These are phyloP conservation scores for Geodia barretti DNA, from an alignment of 37 sponge, comb jelly and placozoan species.

Conservation along the genomic window DNA sequence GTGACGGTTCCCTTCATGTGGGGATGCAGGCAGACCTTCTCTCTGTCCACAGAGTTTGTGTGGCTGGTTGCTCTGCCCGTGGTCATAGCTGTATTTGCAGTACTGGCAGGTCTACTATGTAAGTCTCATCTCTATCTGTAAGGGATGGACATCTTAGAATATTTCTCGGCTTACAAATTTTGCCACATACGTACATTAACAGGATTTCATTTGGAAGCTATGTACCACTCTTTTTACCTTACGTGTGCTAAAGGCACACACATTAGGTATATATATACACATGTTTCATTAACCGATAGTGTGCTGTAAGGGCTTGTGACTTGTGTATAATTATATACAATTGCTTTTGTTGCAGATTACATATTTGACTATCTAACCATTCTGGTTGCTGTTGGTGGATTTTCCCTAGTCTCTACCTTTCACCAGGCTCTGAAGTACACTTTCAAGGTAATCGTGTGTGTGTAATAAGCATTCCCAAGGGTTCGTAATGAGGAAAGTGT, in stretches of 20 bases:
- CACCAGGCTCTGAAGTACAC: conserved; percentile 1
- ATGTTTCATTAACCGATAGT: not conserved
- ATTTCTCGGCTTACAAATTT: too few relatives aligned
- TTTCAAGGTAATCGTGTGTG: conserved; percentile 22
- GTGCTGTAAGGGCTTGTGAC: too few relatives aligned
- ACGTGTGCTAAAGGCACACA: too few relatives aligned
- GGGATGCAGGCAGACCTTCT: conserved; percentile 1
- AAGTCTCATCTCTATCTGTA: too few relatives aligned
- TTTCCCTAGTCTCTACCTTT: conserved; percentile 29
- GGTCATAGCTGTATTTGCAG: not conserved
- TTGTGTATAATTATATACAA: too few relatives aligned
- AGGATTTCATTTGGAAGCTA: too few relatives aligned
- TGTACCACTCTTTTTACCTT: too few relatives aligned
- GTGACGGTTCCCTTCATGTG: not conserved
- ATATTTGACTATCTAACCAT: conserved; percentile 34
- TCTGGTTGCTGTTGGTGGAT: not conserved
- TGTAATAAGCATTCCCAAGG: too few relatives aligned
- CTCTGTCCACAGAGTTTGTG: not conserved
- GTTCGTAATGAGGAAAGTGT: too few relatives aligned
- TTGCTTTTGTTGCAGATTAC: conserved; percentile 18
- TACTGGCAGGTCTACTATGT: conserved; percentile 36
- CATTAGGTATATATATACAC: not conserved
- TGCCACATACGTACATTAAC: too few relatives aligned
- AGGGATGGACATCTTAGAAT: too few relatives aligned
- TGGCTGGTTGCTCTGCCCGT: conserved; percentile 27